phyloP scores from a whole-genome alignment of 2,888 invertebrate genomes.

The Dynastes grantii region DNA sequence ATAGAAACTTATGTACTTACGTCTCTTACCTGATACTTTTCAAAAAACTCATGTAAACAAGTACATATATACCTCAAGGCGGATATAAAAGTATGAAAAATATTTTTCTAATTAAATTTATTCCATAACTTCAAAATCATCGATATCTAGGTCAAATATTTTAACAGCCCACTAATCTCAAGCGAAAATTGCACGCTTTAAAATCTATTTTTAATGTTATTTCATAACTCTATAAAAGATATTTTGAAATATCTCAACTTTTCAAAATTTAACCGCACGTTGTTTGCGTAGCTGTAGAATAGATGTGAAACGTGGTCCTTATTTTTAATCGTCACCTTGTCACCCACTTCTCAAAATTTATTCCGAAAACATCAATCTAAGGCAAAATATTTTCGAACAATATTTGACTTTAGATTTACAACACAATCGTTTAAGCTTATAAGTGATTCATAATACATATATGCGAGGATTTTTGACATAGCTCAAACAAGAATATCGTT shows the following conservation, averaged over 20 bases:
- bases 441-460: slow-evolving; percentile 9
- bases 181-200: neutral
- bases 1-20: slow-evolving; percentile 58
- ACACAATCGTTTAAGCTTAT: too few species aligned
- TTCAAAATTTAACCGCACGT: too few species aligned
- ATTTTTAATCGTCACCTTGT: neutral
- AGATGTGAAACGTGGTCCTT: neutral
- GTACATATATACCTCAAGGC: too few species aligned
- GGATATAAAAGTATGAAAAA: too few species aligned
- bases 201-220: slow-evolving; percentile 24
- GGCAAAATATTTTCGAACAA: too few species aligned
- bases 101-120: neutral
- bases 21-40: slow-evolving; percentile 13
- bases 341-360: too few species aligned
- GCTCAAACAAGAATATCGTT: slow-evolving; percentile 3
- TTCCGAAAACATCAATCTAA: too few species aligned
- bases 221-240: slow-evolving; percentile 14
- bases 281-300: too few species aligned
- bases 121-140: neutral
- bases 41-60: slow-evolving; percentile 7
- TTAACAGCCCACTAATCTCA: slow-evolving; percentile 7
- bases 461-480: neutral
- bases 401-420: too few species aligned
- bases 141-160: slow-evolving; percentile 38
- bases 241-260: slow-evolving; percentile 6